Percentiles rank a stretch among this genome's conserved stretches.
Conservation (phyloP, 2,797 vertebrate genomes). For the Acrocephalus scirpaceus region DNA sequence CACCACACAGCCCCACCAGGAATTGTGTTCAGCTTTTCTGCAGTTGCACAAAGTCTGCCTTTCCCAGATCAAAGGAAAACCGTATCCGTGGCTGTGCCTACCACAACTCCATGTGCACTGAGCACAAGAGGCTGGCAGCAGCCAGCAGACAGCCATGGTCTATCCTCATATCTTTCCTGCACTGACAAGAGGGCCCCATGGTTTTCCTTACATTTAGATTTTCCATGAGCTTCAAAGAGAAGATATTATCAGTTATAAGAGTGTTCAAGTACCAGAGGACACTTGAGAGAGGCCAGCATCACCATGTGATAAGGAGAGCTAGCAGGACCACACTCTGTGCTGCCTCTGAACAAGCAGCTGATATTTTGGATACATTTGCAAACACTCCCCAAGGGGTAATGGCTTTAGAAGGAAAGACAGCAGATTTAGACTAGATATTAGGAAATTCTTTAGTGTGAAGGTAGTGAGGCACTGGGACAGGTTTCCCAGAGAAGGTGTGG, state of each 20-base stretch:
- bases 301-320: accelerated
- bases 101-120: background rate
- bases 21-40: background rate
- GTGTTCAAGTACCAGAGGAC: background rate
- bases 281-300: background rate
- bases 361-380: no score
- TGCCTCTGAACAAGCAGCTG: background rate
- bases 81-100: background rate
- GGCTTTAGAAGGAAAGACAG: background rate
- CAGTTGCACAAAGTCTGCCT: background rate
- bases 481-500: background rate
- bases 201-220: background rate
- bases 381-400: background rate
- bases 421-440: background rate
- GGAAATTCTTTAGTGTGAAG: background rate
- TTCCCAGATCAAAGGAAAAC: background rate
- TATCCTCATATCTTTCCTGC: background rate
- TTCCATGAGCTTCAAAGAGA: background rate
- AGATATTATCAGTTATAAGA: background rate
- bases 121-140: background rate
- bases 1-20: background rate
- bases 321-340: accelerated
- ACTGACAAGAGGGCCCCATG: background rate
- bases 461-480: background rate
- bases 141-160: background rate